These are phyloP conservation scores for Ataeniobius toweri DNA, from an alignment of 2,797 vertebrate genomes.

Conservation along the genomic window DNA sequence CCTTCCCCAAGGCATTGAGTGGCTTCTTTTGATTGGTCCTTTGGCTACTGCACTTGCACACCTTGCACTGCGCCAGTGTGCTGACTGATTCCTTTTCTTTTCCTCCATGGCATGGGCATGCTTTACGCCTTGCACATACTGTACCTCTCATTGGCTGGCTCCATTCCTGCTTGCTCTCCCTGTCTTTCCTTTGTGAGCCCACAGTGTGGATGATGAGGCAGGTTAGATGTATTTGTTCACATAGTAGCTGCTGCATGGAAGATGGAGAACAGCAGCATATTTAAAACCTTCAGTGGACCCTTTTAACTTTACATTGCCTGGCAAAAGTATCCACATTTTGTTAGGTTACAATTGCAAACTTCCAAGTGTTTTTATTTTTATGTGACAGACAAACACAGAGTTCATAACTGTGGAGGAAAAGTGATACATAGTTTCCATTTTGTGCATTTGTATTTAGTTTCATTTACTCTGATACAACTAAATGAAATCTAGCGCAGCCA, in stretches of 20 bases:
- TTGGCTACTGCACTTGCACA: conserved; percentile 57
- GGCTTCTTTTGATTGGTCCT: conserved; percentile 43
- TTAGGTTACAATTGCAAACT: no score
- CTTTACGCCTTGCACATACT: conserved; percentile 48
- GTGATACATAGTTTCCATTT: background rate
- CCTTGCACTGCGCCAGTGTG: conserved; percentile 56
- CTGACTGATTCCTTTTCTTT: conserved; percentile 42
- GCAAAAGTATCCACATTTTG: background rate
- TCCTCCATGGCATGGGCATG: conserved; percentile 65
- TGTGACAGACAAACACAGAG: background rate
- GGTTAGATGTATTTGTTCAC: conserved; percentile 22
- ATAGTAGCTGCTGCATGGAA: conserved; percentile 5
- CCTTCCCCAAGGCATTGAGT: conserved; percentile 34
- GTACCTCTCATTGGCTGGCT: conserved; percentile 65
- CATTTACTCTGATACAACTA: no score
- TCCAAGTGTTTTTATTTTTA: background rate
- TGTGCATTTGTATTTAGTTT: no score
- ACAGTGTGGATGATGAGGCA: conserved; percentile 37
- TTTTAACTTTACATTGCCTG: background rate
- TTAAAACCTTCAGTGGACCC: background rate
- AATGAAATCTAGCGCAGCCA: no score
- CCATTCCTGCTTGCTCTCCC: conserved; percentile 65
- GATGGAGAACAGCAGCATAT: background rate
- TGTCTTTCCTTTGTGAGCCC: conserved; percentile 41
- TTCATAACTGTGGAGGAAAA: background rate